Conservation (phyloP, 1,140 invertebrate genomes). For the Bombus huntii region DNA sequence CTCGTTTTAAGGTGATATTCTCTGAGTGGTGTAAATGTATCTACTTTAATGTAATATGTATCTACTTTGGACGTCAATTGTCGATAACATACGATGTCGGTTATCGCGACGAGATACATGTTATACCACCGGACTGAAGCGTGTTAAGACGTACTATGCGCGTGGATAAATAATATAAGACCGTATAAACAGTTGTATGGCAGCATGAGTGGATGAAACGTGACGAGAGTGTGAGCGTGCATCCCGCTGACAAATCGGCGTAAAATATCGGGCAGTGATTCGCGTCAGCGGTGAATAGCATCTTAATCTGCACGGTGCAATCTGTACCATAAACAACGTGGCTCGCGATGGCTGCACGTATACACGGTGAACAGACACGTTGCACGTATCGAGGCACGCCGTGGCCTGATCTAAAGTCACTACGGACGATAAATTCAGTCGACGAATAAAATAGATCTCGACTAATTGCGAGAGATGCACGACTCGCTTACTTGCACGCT, state of each 20-base stretch:
- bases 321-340: conserved; percentile 78
- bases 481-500: conserved; percentile 76
- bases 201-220: not conserved
- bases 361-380: conserved; percentile 26
- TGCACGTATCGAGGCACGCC: conserved; percentile 55
- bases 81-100: no score
- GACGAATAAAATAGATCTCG: conserved; percentile 81
- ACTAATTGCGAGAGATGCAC: conserved; percentile 82
- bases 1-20: no score
- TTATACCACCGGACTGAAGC: no score
- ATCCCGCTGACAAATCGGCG: conserved; percentile 21
- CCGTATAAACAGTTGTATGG: not conserved
- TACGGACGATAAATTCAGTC: conserved; percentile 79
- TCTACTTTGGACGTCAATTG: no score
- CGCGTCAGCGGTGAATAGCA: conserved; percentile 72
- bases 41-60: no score
- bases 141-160: no score
- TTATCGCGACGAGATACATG: no score
- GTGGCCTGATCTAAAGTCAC: conserved; percentile 77
- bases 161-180: not conserved
- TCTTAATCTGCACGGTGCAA: conserved; percentile 75
- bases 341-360: conserved; percentile 45
- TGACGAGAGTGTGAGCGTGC: not conserved
- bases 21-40: no score
- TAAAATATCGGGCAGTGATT: conserved; percentile 51